These are phyloP conservation scores for Dufourea novaeangliae DNA, from an alignment of 1,140 invertebrate genomes.

Conservation along the genomic window DNA sequence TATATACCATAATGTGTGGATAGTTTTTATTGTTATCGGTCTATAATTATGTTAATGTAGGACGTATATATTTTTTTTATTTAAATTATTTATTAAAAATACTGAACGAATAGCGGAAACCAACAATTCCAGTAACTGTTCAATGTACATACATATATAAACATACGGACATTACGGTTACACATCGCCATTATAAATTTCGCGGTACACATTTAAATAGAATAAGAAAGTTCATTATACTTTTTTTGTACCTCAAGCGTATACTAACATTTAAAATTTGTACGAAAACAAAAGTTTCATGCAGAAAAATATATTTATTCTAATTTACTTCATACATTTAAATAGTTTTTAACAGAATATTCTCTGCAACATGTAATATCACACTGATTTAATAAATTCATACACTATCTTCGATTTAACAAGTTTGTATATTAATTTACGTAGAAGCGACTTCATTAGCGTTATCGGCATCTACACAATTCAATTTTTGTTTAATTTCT, in stretches of 20 bases:
- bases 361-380: not conserved
- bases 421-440: not conserved
- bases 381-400: not conserved
- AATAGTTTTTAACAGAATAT: not conserved
- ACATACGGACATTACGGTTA: not conserved
- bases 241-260: too few species aligned
- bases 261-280: not conserved
- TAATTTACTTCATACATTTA: not conserved
- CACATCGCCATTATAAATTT: not conserved
- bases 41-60: not conserved
- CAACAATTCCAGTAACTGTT: not conserved
- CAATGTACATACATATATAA: not conserved
- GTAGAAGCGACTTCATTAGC: not conserved
- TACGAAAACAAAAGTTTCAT: slow-evolving; percentile 2
- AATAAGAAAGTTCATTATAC: not conserved
- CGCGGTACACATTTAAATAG: not conserved
- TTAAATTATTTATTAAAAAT: not conserved
- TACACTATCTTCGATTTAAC: not conserved
- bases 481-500: slow-evolving; percentile 85
- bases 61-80: not conserved
- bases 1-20: not conserved
- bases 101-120: not conserved
- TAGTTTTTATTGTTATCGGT: not conserved
- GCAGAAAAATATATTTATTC: slow-evolving; percentile 35
- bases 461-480: slow-evolving; percentile 27